Percentiles rank a stretch among this genome's conserved stretches.
Evolutionary conservation across 2,797 vertebrate genomes (phyloP).

Genomic region (Sternarchorhynchus goeldii): DNA sequence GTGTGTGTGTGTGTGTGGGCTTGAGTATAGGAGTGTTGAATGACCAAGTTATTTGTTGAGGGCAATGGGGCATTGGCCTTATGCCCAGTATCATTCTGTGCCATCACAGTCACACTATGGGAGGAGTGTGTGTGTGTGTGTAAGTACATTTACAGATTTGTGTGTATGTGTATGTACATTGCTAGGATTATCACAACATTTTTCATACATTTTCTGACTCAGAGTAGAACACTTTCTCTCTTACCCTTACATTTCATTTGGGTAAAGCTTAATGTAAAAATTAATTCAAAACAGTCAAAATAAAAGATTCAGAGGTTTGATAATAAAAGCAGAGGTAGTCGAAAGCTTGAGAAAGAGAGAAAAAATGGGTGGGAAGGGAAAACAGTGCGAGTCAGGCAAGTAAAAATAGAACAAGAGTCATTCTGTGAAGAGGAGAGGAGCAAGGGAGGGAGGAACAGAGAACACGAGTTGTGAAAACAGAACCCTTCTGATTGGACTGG

Average conservation of each 20-base stretch:
- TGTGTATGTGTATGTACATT: neutral
- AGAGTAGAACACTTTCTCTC: conserved; percentile 40
- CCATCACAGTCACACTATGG: conserved; percentile 47
- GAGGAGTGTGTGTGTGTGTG: conserved; percentile 9
- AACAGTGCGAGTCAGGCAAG: conserved; percentile 62
- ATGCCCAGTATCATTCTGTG: conserved; percentile 53
- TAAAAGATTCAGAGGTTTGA: conserved; percentile 33
- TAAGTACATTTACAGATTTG: conserved; percentile 39
- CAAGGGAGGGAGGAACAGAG: conserved; percentile 52
- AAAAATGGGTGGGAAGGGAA: conserved; percentile 64
- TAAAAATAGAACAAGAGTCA: conserved; percentile 73
- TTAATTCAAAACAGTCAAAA: neutral
- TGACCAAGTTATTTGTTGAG: conserved; percentile 54
- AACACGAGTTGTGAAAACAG: conserved; percentile 73
- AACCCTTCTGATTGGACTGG: conserved; percentile 65
- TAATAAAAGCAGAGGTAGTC: conserved; percentile 62
- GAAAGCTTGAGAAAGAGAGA: conserved; percentile 70
- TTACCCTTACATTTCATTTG: conserved; percentile 41
- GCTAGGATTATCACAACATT: conserved; percentile 17
- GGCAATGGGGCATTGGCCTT: conserved; percentile 31
- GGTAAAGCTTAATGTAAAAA: conserved; percentile 26
- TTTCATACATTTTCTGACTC: conserved; percentile 13
- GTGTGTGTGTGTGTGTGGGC: conserved; percentile 13
- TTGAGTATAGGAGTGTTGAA: conserved; percentile 40
- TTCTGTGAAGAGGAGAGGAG: conserved; percentile 63